A percentile compares a stretch with the other conserved stretches of the same genome.
phyloP scores from a whole-genome alignment of 2,113 vertebrate species.

The Platysternon megacephalum region DNA sequence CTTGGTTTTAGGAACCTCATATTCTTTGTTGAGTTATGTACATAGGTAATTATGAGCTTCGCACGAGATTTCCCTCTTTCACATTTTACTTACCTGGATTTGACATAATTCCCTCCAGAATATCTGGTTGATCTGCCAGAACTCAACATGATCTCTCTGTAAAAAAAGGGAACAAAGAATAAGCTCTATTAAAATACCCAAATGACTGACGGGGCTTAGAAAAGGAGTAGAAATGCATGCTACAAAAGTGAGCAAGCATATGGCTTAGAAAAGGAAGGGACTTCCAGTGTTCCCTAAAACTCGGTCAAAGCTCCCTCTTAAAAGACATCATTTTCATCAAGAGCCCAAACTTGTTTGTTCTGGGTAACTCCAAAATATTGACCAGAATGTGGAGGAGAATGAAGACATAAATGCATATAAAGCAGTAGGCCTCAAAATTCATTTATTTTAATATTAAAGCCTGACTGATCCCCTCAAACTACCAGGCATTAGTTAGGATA shows the following conservation, averaged over 20 bases:
- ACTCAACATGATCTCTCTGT: neutral
- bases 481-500: neutral
- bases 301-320: neutral
- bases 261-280: neutral
- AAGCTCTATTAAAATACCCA: neutral
- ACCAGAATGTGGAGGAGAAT: neutral
- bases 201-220: neutral
- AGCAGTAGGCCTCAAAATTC: neutral
- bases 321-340: neutral
- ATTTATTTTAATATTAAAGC: neutral
- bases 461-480: neutral
- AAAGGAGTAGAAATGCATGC: neutral
- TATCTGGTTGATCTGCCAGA: neutral
- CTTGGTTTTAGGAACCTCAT: rapidly evolving
- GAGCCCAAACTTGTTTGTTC: neutral
- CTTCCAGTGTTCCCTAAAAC: neutral
- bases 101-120: neutral
- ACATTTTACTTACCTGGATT: neutral
- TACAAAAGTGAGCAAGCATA: neutral
- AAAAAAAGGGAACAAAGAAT: neutral
- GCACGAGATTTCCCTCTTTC: neutral
- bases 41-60: neutral
- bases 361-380: neutral
- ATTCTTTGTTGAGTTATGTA: neutral
- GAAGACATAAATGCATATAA: neutral